A percentile compares a stretch with the other conserved stretches of the same genome.
Evolutionary conservation across 2,888 invertebrate species (phyloP).

Genomic region (Eurois occulta): DNA sequence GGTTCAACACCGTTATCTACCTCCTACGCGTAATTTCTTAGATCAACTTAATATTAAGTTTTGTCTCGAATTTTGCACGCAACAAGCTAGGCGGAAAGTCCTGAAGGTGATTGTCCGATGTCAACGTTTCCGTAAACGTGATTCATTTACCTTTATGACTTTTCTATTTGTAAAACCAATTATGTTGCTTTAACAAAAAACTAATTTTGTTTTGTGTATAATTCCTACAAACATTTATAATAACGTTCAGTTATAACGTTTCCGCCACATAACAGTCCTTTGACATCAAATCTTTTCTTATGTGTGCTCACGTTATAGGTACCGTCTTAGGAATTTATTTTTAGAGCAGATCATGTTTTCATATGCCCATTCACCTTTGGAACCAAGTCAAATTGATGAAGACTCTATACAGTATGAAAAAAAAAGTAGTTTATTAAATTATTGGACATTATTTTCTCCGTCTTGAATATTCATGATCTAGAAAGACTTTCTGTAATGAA

Average conservation of each 20-base stretch:
- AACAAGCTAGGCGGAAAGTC: background rate
- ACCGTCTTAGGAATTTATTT: background rate
- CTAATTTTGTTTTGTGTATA: background rate
- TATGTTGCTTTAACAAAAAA: constrained; percentile 8
- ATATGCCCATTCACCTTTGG: background rate
- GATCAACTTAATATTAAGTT: constrained; percentile 14
- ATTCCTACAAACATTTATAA: background rate
- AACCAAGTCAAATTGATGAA: constrained; percentile 1
- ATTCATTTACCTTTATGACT: constrained; percentile 16
- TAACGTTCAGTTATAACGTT: background rate
- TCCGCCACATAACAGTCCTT: background rate
- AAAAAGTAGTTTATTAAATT: constrained; percentile 12
- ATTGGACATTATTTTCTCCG: background rate
- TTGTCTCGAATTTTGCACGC: constrained; percentile 25
- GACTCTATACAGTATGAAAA: background rate
- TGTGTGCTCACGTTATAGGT: too few relatives aligned
- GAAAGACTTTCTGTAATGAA: constrained; percentile 7
- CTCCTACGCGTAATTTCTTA: constrained; percentile 15
- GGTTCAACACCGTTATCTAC: constrained; percentile 10
- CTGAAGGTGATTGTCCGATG: background rate
- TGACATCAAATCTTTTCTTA: constrained; percentile 1
- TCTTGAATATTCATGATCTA: constrained; percentile 24
- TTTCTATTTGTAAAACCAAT: background rate
- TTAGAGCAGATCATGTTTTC: constrained; percentile 15
- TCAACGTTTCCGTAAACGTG: constrained; percentile 10